Evolutionary conservation across 2,113 vertebrate species (phyloP).

Genomic region (Pleuronectes platessa): DNA sequence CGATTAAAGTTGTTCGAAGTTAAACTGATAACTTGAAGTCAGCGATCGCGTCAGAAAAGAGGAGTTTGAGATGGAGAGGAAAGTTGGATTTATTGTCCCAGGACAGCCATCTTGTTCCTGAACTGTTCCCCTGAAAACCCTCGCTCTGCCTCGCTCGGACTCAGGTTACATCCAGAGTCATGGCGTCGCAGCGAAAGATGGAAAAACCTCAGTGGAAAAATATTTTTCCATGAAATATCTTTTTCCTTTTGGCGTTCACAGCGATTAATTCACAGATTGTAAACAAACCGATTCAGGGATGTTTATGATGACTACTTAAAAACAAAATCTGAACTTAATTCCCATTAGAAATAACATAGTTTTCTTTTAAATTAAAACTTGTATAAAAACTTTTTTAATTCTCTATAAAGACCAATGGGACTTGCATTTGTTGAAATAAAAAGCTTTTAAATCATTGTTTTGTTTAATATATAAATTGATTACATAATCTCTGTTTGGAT

Average conservation of each 20-base stretch:
- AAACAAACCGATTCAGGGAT: no score
- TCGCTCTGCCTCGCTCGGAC: slow-evolving; percentile 50
- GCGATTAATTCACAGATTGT: no score
- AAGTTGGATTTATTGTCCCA: slow-evolving; percentile 52
- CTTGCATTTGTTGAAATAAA: neutral
- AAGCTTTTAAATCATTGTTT: neutral
- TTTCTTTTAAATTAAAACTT: neutral
- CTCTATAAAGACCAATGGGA: rapidly evolving
- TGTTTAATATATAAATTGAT: neutral
- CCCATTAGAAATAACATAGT: neutral
- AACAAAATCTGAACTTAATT: neutral
- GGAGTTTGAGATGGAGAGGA: slow-evolving; percentile 47
- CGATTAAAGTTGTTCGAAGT: neutral
- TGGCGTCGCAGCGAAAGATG: slow-evolving; percentile 60
- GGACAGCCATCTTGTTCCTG: slow-evolving; percentile 86
- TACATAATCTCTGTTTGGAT: slow-evolving; percentile 50
- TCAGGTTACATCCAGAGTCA: slow-evolving; percentile 73
- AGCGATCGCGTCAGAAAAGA: neutral
- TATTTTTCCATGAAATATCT: neutral
- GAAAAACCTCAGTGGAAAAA: slow-evolving; percentile 40
- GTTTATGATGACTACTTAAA: neutral
- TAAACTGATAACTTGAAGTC: neutral
- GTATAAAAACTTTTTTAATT: neutral
- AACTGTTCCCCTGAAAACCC: slow-evolving; percentile 58
- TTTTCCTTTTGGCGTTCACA: neutral